Evolutionary conservation across 2,113 vertebrate species (phyloP), one percentile per base, ranked within the genome.

Genomic region (Istiophorus platypterus): DNA sequence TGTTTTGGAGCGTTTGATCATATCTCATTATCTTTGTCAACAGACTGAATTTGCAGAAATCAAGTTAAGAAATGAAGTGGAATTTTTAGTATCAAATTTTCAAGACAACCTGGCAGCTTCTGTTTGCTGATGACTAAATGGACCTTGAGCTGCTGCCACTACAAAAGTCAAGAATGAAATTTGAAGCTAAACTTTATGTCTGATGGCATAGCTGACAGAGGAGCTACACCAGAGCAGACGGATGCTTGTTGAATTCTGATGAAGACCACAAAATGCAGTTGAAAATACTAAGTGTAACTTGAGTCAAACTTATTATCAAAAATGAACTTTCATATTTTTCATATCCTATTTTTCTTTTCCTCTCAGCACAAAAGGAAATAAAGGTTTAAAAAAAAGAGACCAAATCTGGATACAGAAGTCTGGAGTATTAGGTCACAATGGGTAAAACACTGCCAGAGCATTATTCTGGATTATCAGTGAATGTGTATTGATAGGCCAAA

Each of bases 391-490:
- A 37, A 0, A 63, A 63, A 22, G 15, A 11, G 39, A 11, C 8
- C 2, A 57, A 6, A 10, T 66, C 14, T 66, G 18, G 2, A 27
- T 54, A 20, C 24, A 61, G 6, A 10, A 24, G 11, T 59, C 18
- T 37, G 29, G 42, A 51, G 58, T 52, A 41, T 45, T 39, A 72
- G 26, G 18, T 34, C 24, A 52, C 20, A 1, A 15, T 9, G 42
- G 65, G 7, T 59, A 39, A 76, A 76, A 27, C 22, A 22, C 63
- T 27, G 22, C 51, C 24, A 5, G 34, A 52, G 54, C 41, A 47
- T 63, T 14, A 47, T 41, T 39, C 8, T 69, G 59, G 59, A 78
- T 70, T 61, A 67, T 59, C 17, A 27, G 14, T 47, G 12, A 34
- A 7, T 52, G 15, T 64, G 29, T 29, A 68, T 78, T 52, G 8